A percentile compares a stretch with the other conserved stretches of the same genome.
These are phyloP conservation scores for Lypha dubia DNA, from an alignment of 2,888 invertebrate species.

Conservation along the genomic window DNA sequence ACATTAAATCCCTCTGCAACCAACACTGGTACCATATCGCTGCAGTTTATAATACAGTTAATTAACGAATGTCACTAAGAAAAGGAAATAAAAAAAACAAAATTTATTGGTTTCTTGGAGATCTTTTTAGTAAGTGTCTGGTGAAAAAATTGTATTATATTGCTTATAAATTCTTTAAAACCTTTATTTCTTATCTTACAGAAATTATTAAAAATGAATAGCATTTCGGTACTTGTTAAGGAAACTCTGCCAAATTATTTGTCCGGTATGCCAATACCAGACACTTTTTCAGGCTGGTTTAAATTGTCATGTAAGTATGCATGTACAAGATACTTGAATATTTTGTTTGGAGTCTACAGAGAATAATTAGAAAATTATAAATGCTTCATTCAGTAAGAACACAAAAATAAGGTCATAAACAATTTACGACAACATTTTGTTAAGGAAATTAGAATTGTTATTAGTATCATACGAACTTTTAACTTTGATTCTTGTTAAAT, in stretches of 20 bases:
- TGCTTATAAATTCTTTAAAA: background rate
- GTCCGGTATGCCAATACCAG: slow-evolving; percentile 92
- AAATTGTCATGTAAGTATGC: slow-evolving; percentile 89
- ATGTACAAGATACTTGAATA: slow-evolving; percentile 17
- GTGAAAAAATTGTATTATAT: background rate
- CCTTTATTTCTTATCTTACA: too few relatives aligned
- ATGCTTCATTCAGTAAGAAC: background rate
- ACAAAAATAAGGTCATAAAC: background rate
- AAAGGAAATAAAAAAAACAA: slow-evolving; percentile 15
- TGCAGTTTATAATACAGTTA: background rate
- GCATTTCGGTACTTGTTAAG: slow-evolving; percentile 90
- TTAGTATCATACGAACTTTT: too few relatives aligned
- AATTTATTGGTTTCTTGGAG: slow-evolving; percentile 45
- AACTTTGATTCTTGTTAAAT: too few relatives aligned
- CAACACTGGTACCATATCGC: background rate
- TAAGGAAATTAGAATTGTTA: too few relatives aligned
- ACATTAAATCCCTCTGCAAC: background rate
- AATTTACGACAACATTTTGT: background rate
- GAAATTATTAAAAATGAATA: slow-evolving; percentile 86
- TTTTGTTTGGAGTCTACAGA: background rate
- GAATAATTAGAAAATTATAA: background rate
- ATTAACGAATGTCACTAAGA: slow-evolving; percentile 50
- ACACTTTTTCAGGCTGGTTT: slow-evolving; percentile 93
- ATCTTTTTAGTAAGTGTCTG: slow-evolving; percentile 50
- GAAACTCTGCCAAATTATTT: slow-evolving; percentile 93